A percentile compares a stretch with the other conserved stretches of the same genome.
Evolutionary conservation across 2,113 vertebrate genomes (phyloP).

Genomic region (Rallus limicola): DNA sequence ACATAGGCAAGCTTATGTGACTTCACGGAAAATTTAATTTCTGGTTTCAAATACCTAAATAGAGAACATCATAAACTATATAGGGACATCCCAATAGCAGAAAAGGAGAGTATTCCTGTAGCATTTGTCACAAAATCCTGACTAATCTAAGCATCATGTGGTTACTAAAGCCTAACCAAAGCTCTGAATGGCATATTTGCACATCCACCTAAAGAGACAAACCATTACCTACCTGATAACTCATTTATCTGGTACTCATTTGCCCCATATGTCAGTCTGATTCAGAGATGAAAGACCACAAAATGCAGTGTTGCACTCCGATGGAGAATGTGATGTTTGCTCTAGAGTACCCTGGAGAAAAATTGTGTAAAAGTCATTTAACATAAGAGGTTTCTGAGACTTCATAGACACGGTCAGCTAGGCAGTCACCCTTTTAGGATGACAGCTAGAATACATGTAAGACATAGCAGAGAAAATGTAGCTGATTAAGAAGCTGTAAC

Average conservation of each 20-base stretch:
- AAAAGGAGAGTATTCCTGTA: background rate
- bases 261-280: background rate
- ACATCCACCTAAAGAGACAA: background rate
- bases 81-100: background rate
- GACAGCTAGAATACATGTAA: background rate
- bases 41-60: background rate
- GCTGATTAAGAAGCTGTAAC: background rate
- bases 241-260: background rate
- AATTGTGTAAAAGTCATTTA: background rate
- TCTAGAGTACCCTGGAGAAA: background rate
- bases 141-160: background rate
- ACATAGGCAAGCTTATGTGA: background rate
- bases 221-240: background rate
- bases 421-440: background rate
- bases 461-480: background rate
- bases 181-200: background rate
- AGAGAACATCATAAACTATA: background rate
- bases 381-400: background rate
- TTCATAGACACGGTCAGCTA: too few species aligned
- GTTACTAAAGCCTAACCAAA: background rate
- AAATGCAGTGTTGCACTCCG: background rate
- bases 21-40: background rate
- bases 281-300: background rate
- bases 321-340: background rate
- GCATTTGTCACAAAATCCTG: background rate